Evolutionary conservation across 1,140 invertebrate species (phyloP).

Genomic region (Phthorimaea operculella): DNA sequence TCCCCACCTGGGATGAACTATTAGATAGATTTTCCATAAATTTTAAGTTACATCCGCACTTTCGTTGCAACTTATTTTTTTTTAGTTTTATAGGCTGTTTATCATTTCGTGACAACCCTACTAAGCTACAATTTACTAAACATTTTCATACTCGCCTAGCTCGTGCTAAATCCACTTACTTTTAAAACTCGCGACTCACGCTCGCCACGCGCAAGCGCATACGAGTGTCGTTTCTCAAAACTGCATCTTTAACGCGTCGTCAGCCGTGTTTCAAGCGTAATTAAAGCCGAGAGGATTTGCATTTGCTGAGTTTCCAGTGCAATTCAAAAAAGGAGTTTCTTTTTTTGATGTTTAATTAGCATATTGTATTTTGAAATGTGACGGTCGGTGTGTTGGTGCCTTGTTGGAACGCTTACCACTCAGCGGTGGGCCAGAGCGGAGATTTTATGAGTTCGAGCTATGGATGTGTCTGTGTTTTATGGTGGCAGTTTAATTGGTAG

Average conservation of each 20-base stretch:
- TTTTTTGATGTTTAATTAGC: constrained; percentile 53
- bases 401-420: constrained; percentile 47
- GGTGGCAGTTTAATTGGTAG: background rate
- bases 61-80: too few species aligned
- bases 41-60: too few species aligned
- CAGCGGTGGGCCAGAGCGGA: constrained; percentile 52
- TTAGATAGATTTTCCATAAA: too few species aligned
- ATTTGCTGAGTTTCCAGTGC: constrained; percentile 58
- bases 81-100: too few species aligned
- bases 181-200: constrained; percentile 33
- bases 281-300: constrained; percentile 61
- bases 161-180: constrained; percentile 50
- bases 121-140: constrained; percentile 28
- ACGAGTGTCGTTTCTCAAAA: constrained; percentile 55
- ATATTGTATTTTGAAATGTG: constrained; percentile 66
- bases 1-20: too few species aligned
- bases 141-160: constrained; percentile 48
- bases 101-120: constrained; percentile 48
- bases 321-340: constrained; percentile 47
- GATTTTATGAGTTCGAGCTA: constrained; percentile 37
- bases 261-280: constrained; percentile 58
- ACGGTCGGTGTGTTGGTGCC: constrained; percentile 53
- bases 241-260: constrained; percentile 58
- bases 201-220: constrained; percentile 21
- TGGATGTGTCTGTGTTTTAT: constrained; percentile 25